phyloP scores from a whole-genome alignment of 2,797 vertebrate species.

The Falco columbarius region DNA sequence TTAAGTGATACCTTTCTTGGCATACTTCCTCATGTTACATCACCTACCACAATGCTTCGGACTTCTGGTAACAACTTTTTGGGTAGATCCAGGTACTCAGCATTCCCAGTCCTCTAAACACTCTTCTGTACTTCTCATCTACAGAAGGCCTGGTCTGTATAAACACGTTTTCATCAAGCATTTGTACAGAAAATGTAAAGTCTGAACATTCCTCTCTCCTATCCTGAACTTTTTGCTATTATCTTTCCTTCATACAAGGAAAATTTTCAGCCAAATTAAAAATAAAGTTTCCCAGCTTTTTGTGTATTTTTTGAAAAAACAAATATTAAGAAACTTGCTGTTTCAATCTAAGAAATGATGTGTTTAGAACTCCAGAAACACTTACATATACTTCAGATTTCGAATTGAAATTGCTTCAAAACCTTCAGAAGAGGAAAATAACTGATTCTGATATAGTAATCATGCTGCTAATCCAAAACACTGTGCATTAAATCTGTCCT shows the following conservation, averaged over 20 bases:
- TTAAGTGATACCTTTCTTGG: not conserved
- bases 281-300: not conserved
- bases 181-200: not conserved
- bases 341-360: not conserved
- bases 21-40: not conserved
- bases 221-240: not conserved
- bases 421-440: conserved; percentile 41
- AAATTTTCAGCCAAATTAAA: not conserved
- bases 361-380: conserved; percentile 38
- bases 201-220: not conserved
- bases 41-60: not conserved
- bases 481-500: conserved; percentile 9
- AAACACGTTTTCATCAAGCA: not conserved
- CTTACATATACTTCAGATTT: not conserved
- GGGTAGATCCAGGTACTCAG: not conserved
- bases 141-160: not conserved
- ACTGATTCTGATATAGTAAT: conserved; percentile 36
- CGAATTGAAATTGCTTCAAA: not conserved
- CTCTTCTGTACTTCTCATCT: not conserved
- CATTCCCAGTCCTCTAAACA: not conserved
- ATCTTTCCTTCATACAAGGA: not conserved
- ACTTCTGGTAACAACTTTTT: not conserved
- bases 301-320: not conserved
- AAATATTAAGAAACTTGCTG: not conserved
- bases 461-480: conserved; percentile 26